Percentiles rank a stretch among this genome's conserved stretches.
phyloP scores from a whole-genome alignment of 2,113 vertebrate genomes.

The Micronycteris hirsuta region DNA sequence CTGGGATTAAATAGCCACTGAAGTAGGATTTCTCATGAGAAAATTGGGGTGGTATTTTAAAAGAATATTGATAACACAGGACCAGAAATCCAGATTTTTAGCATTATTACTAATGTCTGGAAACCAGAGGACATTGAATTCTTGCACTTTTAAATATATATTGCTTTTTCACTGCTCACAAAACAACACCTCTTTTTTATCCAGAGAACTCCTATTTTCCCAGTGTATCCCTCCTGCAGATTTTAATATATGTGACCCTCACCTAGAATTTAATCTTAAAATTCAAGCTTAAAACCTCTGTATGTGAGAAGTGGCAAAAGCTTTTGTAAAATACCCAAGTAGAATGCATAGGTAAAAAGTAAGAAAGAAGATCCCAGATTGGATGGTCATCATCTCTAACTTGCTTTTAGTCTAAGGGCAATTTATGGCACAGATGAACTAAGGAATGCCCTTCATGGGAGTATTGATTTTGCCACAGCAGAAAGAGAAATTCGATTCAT shows the following conservation, averaged over 20 bases:
- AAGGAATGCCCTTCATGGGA: constrained; percentile 93
- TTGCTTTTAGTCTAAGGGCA: constrained; percentile 89
- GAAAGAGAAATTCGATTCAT: constrained; percentile 94
- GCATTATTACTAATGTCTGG: not conserved
- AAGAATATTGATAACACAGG: not conserved
- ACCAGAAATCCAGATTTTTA: constrained; percentile 22
- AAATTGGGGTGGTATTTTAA: constrained; percentile 6
- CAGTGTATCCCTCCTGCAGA: not conserved
- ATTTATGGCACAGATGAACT: constrained; percentile 92
- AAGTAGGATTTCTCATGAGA: not conserved
- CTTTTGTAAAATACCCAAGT: not conserved
- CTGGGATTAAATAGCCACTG: not conserved
- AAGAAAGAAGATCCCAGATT: constrained; percentile 2
- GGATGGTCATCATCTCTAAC: constrained; percentile 22
- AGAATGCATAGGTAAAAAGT: not conserved
- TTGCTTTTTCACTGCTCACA: constrained; percentile 31
- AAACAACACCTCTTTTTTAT: not conserved
- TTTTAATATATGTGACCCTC: constrained; percentile 20
- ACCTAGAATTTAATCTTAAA: constrained; percentile 28
- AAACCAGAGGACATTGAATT: not conserved
- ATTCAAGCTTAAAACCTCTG: not conserved
- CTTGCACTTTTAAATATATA: not conserved
- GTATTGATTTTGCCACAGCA: constrained; percentile 84
- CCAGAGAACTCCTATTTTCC: not conserved
- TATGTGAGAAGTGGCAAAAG: constrained; percentile 17